Evolutionary conservation across 2,113 vertebrate genomes (phyloP).

Genomic region (Pandion haliaetus): DNA sequence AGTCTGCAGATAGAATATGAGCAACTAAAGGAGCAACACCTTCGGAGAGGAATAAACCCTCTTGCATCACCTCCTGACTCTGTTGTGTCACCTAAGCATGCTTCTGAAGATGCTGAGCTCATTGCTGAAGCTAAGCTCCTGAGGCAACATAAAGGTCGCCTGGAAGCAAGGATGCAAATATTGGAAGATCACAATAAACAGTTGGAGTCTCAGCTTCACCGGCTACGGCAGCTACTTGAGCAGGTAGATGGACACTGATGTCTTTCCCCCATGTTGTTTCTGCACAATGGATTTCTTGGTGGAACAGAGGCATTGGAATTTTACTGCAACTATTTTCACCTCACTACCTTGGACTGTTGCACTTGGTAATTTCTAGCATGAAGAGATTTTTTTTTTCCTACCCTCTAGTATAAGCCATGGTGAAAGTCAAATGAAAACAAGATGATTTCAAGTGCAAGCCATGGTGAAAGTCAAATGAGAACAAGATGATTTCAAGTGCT

Average conservation of each 20-base stretch:
- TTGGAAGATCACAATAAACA: slow-evolving; percentile 98
- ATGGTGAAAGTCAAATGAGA: neutral
- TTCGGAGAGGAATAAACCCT: slow-evolving; percentile 74
- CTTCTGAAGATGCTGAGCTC: slow-evolving; percentile 85
- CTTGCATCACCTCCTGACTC: slow-evolving; percentile 78
- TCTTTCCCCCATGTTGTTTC: neutral
- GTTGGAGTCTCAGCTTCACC: slow-evolving; percentile 93
- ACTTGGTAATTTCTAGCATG: neutral
- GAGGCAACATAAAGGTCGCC: slow-evolving; percentile 92
- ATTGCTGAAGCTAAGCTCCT: slow-evolving; percentile 88
- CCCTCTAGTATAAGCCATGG: neutral
- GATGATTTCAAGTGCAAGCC: neutral
- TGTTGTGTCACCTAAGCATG: slow-evolving; percentile 67
- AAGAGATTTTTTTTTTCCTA: neutral
- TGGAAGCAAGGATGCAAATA: slow-evolving; percentile 97
- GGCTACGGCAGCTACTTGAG: slow-evolving; percentile 91
- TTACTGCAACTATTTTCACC: neutral
- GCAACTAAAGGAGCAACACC: slow-evolving; percentile 89
- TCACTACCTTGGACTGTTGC: neutral
- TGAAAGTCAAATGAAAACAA: neutral
- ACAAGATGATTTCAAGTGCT: neutral
- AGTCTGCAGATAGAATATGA: slow-evolving; percentile 90
- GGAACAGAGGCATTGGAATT: neutral
- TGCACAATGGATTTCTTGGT: neutral
- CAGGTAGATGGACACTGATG: slow-evolving; percentile 77